Evolutionary conservation across 2,888 invertebrate species (phyloP).

Genomic region (Drosophila neonasuta): DNA sequence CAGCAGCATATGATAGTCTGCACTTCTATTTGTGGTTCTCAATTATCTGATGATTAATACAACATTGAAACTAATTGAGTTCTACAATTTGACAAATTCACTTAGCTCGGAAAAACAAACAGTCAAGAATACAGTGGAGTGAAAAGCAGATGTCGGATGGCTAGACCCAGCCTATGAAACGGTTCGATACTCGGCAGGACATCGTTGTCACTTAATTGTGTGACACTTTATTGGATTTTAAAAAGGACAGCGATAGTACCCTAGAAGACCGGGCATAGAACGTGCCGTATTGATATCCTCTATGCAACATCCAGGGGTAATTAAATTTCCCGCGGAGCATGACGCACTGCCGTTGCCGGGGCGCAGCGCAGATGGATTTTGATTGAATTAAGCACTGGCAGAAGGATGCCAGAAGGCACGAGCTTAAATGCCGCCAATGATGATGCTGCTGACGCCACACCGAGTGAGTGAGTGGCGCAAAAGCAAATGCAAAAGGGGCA

Average conservation of each 20-base stretch:
- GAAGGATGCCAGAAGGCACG: conserved; percentile 37
- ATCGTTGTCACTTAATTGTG: conserved; percentile 76
- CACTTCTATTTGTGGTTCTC: conserved; percentile 18
- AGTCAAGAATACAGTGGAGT: conserved; percentile 5
- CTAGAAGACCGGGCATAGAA: conserved; percentile 26
- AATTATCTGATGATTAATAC: conserved; percentile 57
- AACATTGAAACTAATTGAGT: conserved; percentile 62
- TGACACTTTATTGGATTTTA: conserved; percentile 79
- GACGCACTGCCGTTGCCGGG: conserved; percentile 53
- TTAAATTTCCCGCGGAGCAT: conserved; percentile 76
- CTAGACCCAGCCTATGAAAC: conserved; percentile 7
- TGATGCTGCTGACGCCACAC: conserved; percentile 51
- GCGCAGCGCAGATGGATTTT: conserved; percentile 56
- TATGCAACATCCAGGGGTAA: conserved; percentile 51
- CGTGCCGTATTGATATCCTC: conserved; percentile 22
- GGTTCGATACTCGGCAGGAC: conserved; percentile 58
- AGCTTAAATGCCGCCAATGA: conserved; percentile 64
- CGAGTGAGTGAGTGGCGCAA: background rate
- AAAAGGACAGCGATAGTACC: conserved; percentile 58
- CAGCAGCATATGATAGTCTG: background rate
- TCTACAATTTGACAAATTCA: conserved; percentile 47
- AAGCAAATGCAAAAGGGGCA: background rate
- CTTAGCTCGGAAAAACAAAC: conserved; percentile 32
- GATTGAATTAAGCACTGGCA: conserved; percentile 72
- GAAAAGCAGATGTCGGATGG: conserved; percentile 7